Conservation (phyloP, 2,113 vertebrate species). For the Ardeotis arabs region DNA sequence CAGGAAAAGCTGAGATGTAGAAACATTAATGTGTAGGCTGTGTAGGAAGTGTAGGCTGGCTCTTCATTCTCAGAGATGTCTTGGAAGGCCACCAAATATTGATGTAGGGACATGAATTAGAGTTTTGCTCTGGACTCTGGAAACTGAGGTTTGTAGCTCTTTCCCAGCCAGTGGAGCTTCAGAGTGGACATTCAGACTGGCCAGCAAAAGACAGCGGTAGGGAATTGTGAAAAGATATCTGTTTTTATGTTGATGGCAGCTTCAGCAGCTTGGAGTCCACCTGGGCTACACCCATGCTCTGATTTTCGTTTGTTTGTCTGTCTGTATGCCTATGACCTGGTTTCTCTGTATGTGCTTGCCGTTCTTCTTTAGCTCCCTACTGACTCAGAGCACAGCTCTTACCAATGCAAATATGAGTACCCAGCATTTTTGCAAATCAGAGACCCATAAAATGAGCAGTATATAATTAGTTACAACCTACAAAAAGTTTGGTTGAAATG, state of each 20-base stretch:
- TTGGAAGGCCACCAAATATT: not conserved
- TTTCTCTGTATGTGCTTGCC: not conserved
- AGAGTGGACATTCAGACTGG: not conserved
- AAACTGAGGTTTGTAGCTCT: not conserved
- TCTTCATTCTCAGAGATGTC: not conserved
- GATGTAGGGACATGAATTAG: not conserved
- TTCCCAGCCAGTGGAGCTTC: not conserved
- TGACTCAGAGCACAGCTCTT: not conserved
- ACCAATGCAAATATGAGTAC: not conserved
- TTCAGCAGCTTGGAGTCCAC: not conserved
- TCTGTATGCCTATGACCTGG: not conserved
- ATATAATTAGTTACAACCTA: not conserved
- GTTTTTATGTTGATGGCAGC: not conserved
- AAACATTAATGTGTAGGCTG: not conserved
- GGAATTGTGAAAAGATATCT: not conserved
- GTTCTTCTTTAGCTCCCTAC: not conserved
- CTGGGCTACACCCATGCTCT: not conserved
- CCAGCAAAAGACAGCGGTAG: not conserved
- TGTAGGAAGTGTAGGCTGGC: not conserved
- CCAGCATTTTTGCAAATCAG: not conserved
- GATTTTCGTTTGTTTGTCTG: not conserved
- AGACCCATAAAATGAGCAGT: not conserved
- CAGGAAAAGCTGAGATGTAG: not conserved
- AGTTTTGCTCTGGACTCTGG: not conserved
- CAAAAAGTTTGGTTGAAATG: not conserved